These are phyloP conservation scores for Rhopalosiphum padi DNA, from an alignment of 1,140 invertebrate genomes.

Conservation along the genomic window DNA sequence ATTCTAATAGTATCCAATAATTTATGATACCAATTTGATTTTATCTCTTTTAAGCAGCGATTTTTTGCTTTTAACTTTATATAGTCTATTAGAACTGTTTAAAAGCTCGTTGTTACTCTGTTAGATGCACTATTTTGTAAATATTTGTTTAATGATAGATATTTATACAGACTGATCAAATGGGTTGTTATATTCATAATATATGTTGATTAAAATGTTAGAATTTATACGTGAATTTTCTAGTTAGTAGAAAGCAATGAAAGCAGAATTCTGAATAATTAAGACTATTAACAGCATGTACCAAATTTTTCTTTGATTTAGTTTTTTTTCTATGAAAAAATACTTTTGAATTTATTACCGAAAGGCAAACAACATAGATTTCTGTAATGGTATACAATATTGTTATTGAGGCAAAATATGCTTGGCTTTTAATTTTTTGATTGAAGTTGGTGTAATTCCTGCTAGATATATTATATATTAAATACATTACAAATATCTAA, in stretches of 20 bases:
- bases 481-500: not conserved
- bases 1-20: not conserved
- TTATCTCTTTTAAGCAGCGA: not conserved
- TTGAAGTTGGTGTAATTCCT: not conserved
- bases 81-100: not conserved
- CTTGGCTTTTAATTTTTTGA: conserved; percentile 28
- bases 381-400: conserved; percentile 38
- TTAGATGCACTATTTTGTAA: not conserved
- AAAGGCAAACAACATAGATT: not conserved
- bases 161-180: conserved; percentile 16
- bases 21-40: conserved; percentile 42
- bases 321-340: conserved; percentile 27
- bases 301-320: not conserved
- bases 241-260: not conserved
- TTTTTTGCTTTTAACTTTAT: not conserved
- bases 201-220: not conserved
- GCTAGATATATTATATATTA: not conserved
- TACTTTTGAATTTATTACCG: not conserved
- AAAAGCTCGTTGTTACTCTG: not conserved
- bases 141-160: not conserved
- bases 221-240: not conserved
- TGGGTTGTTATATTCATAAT: not conserved
- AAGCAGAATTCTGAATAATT: not conserved
- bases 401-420: not conserved
- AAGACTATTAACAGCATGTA: not conserved